Conservation (phyloP, 2,113 vertebrate species). For the Crotalus tigris region DNA sequence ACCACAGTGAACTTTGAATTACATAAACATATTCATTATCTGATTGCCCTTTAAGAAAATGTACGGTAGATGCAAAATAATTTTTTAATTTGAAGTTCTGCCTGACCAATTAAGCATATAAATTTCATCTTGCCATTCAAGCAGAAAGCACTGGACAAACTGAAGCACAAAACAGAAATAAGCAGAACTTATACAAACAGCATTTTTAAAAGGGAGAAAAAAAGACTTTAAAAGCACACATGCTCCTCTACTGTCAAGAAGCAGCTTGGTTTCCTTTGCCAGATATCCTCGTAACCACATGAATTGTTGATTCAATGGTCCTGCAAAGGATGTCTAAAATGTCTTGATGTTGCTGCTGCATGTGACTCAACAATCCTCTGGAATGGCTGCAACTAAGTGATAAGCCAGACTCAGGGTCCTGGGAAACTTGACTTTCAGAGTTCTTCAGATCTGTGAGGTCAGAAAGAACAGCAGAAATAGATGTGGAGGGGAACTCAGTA, state of each 20-base stretch:
- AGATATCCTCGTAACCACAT: constrained; percentile 89
- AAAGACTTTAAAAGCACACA: constrained; percentile 70
- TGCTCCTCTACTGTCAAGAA: constrained; percentile 91
- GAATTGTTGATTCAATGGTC: constrained; percentile 95
- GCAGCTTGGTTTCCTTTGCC: constrained; percentile 82
- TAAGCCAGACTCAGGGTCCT: constrained; percentile 77
- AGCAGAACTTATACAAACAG: constrained; percentile 80
- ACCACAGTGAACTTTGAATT: constrained; percentile 88
- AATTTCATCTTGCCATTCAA: constrained; percentile 84
- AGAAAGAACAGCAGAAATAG: constrained; percentile 76
- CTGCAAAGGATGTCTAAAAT: constrained; percentile 94
- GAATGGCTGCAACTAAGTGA: constrained; percentile 78
- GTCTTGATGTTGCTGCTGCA: constrained; percentile 76
- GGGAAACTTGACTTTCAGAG: constrained; percentile 78
- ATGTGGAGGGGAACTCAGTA: constrained; percentile 76
- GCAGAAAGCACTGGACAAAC: constrained; percentile 86
- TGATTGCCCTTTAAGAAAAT: constrained; percentile 89
- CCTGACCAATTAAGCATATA: constrained; percentile 78
- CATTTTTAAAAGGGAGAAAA: constrained; percentile 36
- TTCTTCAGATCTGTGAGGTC: constrained; percentile 77
- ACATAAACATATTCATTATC: constrained; percentile 84
- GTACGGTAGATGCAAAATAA: constrained; percentile 80
- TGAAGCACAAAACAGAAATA: constrained; percentile 83
- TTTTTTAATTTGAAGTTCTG: constrained; percentile 73
- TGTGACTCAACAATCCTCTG: constrained; percentile 78